A percentile compares a stretch with the other conserved stretches of the same genome.
phyloP scores from a whole-genome alignment of 2,888 invertebrate species.

The Malthinus seriepunctatus region DNA sequence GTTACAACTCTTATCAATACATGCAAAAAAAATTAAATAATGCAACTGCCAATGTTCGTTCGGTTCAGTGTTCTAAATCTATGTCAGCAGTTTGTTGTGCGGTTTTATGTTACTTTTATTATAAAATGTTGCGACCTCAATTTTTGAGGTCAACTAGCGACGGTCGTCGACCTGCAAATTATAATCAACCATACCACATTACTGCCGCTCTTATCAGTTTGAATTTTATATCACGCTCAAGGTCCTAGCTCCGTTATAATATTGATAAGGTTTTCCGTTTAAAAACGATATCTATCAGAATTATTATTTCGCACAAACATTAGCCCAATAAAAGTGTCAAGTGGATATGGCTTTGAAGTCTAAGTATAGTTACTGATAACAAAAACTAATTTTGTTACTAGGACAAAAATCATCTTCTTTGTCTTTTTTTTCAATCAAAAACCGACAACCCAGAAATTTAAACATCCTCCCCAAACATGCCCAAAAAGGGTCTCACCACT shows the following conservation, averaged over 20 bases:
- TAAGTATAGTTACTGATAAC: too few relatives aligned
- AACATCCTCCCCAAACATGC: too few relatives aligned
- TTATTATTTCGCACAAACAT: too few relatives aligned
- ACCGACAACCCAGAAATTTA: too few relatives aligned
- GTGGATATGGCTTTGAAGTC: too few relatives aligned
- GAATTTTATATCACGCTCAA: conserved; percentile 43
- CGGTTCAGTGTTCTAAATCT: conserved; percentile 53
- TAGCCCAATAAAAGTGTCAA: too few relatives aligned
- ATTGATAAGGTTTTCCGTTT: conserved; percentile 5
- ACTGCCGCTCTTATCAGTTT: conserved; percentile 26
- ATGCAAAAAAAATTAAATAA: background rate
- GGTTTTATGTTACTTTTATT: conserved; percentile 57
- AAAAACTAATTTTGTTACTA: too few relatives aligned
- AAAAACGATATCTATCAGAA: too few relatives aligned
- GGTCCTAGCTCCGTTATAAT: conserved; percentile 36
- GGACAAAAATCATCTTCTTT: too few relatives aligned
- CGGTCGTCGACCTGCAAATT: conserved; percentile 47
- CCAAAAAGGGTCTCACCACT: too few relatives aligned
- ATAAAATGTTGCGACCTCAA: conserved; percentile 64
- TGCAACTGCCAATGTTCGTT: conserved; percentile 6
- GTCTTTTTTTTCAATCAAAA: too few relatives aligned
- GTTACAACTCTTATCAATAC: background rate
- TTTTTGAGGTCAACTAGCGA: conserved; percentile 70
- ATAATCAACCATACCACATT: conserved; percentile 37
- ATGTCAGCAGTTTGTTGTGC: conserved; percentile 52